Evolutionary conservation across 2,113 vertebrate species (phyloP).

Genomic region (Hiodon alosoides): DNA sequence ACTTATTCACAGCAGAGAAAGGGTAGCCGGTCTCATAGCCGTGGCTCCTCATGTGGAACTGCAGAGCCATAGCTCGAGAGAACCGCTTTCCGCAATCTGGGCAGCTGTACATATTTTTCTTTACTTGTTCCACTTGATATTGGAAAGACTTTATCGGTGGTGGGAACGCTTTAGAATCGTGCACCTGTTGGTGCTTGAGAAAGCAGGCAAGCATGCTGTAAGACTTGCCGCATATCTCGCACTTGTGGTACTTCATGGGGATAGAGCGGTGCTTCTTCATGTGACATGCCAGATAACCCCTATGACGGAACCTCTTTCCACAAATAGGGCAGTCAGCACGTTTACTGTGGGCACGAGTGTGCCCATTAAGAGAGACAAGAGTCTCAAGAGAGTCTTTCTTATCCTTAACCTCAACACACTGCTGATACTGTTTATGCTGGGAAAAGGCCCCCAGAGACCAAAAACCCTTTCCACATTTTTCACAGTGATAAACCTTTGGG

Average conservation of each 20-base stretch:
- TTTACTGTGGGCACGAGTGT: slow-evolving; percentile 38
- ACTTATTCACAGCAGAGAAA: slow-evolving; percentile 25
- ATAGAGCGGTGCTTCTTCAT: slow-evolving; percentile 51
- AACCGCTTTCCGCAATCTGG: slow-evolving; percentile 65
- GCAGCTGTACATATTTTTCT: slow-evolving; percentile 65
- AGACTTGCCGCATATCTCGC: slow-evolving; percentile 58
- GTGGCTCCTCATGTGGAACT: slow-evolving; percentile 71
- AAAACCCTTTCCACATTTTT: slow-evolving; percentile 65
- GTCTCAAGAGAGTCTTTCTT: slow-evolving; percentile 29
- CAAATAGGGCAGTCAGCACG: slow-evolving; percentile 51
- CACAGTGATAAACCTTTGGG: slow-evolving; percentile 65
- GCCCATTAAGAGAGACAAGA: slow-evolving; percentile 37
- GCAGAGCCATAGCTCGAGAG: slow-evolving; percentile 64
- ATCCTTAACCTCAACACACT: slow-evolving; percentile 48
- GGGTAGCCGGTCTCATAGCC: slow-evolving; percentile 56
- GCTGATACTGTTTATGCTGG: slow-evolving; percentile 62
- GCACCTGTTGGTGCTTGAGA: slow-evolving; percentile 60
- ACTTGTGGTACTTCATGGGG: slow-evolving; percentile 56
- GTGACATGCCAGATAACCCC: slow-evolving; percentile 54
- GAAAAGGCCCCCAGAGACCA: slow-evolving; percentile 67
- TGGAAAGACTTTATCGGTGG: slow-evolving; percentile 63
- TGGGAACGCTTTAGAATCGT: slow-evolving; percentile 45
- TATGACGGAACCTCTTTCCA: slow-evolving; percentile 57
- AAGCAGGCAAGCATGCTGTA: slow-evolving; percentile 65
- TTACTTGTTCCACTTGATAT: slow-evolving; percentile 62